A percentile compares a stretch with the other conserved stretches of the same genome.
Conservation (phyloP, 2,113 vertebrate genomes). For the Pachypanchax playfairii region DNA sequence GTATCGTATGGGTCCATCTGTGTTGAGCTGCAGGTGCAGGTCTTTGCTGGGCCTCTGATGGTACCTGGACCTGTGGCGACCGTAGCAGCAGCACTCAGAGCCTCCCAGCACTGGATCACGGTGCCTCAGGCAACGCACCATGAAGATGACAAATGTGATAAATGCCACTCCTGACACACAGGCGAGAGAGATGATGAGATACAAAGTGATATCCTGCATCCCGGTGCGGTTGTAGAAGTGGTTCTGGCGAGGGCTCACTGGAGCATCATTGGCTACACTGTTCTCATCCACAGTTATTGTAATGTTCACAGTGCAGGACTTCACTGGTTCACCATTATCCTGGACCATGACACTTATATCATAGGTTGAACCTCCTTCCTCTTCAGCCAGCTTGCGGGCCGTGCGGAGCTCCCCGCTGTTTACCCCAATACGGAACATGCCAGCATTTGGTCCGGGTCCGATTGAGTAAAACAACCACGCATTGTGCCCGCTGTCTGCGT, state of each 20-base stretch:
- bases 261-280: constrained; percentile 65
- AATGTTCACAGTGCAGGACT: constrained; percentile 81
- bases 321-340: constrained; percentile 84
- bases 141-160: constrained; percentile 79
- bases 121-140: constrained; percentile 81
- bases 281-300: constrained; percentile 85
- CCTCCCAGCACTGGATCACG: constrained; percentile 52
- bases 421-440: constrained; percentile 83
- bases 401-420: constrained; percentile 86
- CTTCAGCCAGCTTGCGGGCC: constrained; percentile 75
- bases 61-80: constrained; percentile 76
- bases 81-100: constrained; percentile 81
- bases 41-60: constrained; percentile 83
- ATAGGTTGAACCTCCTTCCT: constrained; percentile 77
- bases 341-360: constrained; percentile 81
- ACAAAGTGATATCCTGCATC: constrained; percentile 82
- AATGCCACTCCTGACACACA: constrained; percentile 85
- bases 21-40: constrained; percentile 86
- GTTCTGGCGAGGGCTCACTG: constrained; percentile 75
- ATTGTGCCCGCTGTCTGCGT: constrained; percentile 89
- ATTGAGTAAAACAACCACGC: constrained; percentile 89
- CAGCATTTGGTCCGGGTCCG: constrained; percentile 73
- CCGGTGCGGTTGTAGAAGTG: constrained; percentile 67
- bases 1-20: constrained; percentile 89
- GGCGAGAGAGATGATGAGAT: constrained; percentile 87